Evolutionary conservation across 2,888 invertebrate species (phyloP), one percentile per base, ranked within the genome.

Genomic region (Synanthedon vespiformis): DNA sequence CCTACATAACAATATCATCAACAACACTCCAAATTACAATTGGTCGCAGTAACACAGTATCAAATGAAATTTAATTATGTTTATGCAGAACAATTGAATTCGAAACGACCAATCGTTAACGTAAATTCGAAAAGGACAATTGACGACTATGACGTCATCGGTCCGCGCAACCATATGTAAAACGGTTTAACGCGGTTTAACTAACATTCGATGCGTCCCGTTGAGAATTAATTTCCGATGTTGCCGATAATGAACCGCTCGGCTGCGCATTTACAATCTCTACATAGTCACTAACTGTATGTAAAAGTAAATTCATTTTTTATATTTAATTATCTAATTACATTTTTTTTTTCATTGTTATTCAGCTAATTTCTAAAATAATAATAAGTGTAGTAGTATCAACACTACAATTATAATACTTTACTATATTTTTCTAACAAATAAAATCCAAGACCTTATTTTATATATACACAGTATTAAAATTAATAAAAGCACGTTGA

Each of bases 161-260:
- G 14, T 8, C n/a, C 14, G 44, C 44, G 44, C 44, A 44, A 44
- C 44, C 44, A 8, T 44, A 12, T 44, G 65, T 67, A 67, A 71
- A 71, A 72, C 70, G 67, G 68, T 71, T 69, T 65, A 65, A 64
- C 72, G 72, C 70, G 67, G 68, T 71, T 69, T 65, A 65, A 64
- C 73, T 67, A 70, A 66, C 67, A 67, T 59, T 62, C 59, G 55
- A 56, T 54, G 54, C 52, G 58, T 66, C 69, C 69, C 59, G 14
- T 58, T 48, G 76, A 68, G 78, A 75, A 78, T 83, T 74, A 77
- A 81, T 81, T 77, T 79, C 72, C 74, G 66, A 80, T 76, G 70
- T 64, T 60, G 69, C 64, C 63, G 70, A 69, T 81, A 81, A 81
- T 81, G 34, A 34, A 34, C 34, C 34, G 34, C 8, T 10, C 10